Evolutionary conservation across 1,140 invertebrate genomes (phyloP).

Genomic region (Amyelois transitella): DNA sequence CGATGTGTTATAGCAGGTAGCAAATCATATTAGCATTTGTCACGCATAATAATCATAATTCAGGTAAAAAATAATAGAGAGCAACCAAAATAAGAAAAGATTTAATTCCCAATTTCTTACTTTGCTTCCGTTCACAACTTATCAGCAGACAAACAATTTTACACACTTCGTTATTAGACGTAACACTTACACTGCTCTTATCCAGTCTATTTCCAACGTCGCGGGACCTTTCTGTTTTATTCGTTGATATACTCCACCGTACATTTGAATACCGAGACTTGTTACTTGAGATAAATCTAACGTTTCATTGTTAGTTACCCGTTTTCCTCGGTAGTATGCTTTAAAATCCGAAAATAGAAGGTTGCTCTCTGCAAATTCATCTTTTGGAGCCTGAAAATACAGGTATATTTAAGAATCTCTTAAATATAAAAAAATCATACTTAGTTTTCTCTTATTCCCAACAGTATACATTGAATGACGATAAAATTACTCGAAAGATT

Average conservation of each 20-base stretch:
- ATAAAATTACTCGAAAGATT: too few species aligned
- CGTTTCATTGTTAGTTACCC: slow-evolving; percentile 73
- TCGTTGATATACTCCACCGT: slow-evolving; percentile 80
- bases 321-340: slow-evolving; percentile 77
- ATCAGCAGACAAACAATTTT: too few species aligned
- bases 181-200: slow-evolving; percentile 56
- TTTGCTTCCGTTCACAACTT: too few species aligned
- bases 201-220: slow-evolving; percentile 80
- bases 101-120: too few species aligned
- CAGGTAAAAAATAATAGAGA: too few species aligned
- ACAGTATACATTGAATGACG: too few species aligned
- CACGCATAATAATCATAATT: too few species aligned
- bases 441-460: too few species aligned
- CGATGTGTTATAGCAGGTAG: too few species aligned
- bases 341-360: slow-evolving; percentile 77
- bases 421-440: too few species aligned
- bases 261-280: slow-evolving; percentile 79
- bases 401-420: slow-evolving; percentile 9
- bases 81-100: too few species aligned
- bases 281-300: slow-evolving; percentile 78
- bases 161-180: background rate
- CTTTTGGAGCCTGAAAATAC: slow-evolving; percentile 68
- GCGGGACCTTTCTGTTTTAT: slow-evolving; percentile 80
- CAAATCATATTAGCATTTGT: too few species aligned
- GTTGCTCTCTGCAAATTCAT: slow-evolving; percentile 70